These are phyloP conservation scores for Catostylus mosaicus DNA, from an alignment of 30 jellyfish, hydroid and myxozoan species.

Conservation along the genomic window DNA sequence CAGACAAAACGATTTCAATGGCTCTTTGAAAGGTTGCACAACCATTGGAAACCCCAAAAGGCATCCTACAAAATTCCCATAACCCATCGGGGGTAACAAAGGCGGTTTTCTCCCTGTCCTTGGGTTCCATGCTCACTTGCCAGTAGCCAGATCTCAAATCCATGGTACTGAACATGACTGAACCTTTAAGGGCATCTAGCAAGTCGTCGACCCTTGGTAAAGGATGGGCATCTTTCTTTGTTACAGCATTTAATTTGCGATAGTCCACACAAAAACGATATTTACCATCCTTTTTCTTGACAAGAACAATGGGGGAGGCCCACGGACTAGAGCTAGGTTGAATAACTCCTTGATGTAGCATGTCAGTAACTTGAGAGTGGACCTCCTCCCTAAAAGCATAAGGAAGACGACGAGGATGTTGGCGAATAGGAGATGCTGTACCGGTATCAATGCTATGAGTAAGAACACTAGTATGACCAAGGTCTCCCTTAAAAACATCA, in stretches of 20 bases:
- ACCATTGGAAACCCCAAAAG: conserved; percentile 53
- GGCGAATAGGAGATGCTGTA: conserved; percentile 19
- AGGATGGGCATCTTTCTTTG: conserved; percentile 59
- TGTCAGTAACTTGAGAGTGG: conserved; percentile 23
- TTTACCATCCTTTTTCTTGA: conserved; percentile 11
- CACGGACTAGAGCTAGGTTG: conserved; percentile 37
- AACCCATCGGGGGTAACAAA: conserved; percentile 56
- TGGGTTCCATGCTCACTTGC: conserved; percentile 41
- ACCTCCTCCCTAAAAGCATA: conserved; percentile 29
- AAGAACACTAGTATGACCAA: conserved; percentile 22
- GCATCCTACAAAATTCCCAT: conserved; percentile 43
- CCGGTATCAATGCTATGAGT: conserved; percentile 45
- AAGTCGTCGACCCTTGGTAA: conserved; percentile 55
- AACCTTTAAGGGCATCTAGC: conserved; percentile 49
- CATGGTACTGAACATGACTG: conserved; percentile 38
- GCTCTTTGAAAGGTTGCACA: conserved; percentile 56
- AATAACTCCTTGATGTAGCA: conserved; percentile 37
- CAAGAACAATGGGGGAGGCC: conserved; percentile 19
- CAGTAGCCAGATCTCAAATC: conserved; percentile 60
- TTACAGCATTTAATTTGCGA: conserved; percentile 37
- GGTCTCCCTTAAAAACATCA: conserved; percentile 10
- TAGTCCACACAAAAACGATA: conserved; percentile 53
- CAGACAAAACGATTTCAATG: conserved; percentile 45
- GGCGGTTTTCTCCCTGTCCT: conserved; percentile 30
- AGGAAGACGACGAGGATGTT: conserved; percentile 41